Percentiles rank a stretch among this genome's conserved stretches.
These are phyloP conservation scores for Schrankia costaestrigalis DNA, from an alignment of 2,888 invertebrate species.

Conservation along the genomic window DNA sequence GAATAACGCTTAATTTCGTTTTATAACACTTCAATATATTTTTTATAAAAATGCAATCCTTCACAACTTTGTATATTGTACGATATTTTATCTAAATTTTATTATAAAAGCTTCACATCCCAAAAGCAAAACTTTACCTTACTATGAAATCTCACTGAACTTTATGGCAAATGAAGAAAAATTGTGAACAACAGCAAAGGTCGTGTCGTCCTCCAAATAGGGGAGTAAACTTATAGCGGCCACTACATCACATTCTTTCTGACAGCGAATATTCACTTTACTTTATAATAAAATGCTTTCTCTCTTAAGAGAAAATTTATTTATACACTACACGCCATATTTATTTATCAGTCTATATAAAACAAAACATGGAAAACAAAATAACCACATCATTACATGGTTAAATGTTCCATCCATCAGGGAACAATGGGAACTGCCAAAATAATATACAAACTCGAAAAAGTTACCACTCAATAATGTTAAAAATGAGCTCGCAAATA, in stretches of 20 bases:
- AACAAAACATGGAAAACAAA: constrained; percentile 1
- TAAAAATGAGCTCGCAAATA: constrained; percentile 70
- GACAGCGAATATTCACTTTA: constrained; percentile 39
- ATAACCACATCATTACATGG: constrained; percentile 13
- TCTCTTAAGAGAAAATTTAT: constrained; percentile 20
- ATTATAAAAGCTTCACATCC: constrained; percentile 22
- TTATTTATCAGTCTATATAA: constrained; percentile 1
- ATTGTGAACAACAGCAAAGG: constrained; percentile 33
- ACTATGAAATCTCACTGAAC: constrained; percentile 33
- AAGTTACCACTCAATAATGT: constrained; percentile 69
- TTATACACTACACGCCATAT: constrained; percentile 12
- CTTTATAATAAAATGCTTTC: constrained; percentile 33
- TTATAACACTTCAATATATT: too few relatives aligned
- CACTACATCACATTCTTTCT: constrained; percentile 37
- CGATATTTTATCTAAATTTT: constrained; percentile 1
- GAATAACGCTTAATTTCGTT: too few relatives aligned
- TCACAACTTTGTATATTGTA: too few relatives aligned
- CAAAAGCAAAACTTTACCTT: constrained; percentile 23
- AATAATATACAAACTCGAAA: constrained; percentile 47
- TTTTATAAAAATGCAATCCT: too few relatives aligned
- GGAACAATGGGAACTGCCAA: constrained; percentile 41
- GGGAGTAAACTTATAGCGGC: constrained; percentile 29
- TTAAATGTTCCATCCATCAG: constrained; percentile 40
- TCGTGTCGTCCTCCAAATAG: constrained; percentile 37
- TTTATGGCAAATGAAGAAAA: constrained; percentile 43